Percentiles rank a stretch among this genome's conserved stretches.
phyloP scores from a whole-genome alignment of 2,113 vertebrate species.

The Chauna torquata region DNA sequence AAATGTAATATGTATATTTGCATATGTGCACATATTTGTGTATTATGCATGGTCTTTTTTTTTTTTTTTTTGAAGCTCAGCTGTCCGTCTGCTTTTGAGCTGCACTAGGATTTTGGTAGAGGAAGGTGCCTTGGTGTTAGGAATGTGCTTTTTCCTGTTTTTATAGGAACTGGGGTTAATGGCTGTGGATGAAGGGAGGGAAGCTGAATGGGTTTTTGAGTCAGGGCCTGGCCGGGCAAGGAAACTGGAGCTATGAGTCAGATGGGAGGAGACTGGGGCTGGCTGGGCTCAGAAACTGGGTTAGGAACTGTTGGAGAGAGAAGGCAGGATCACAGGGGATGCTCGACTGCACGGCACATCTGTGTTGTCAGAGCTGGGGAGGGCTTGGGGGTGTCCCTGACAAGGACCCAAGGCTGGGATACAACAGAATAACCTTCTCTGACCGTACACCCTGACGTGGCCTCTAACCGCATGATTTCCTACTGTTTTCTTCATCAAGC shows the following conservation, averaged over 20 bases:
- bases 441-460: neutral
- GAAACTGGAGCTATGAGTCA: slow-evolving; percentile 61
- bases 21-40: neutral
- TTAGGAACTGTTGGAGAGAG: neutral
- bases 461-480: neutral
- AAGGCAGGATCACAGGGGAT: neutral
- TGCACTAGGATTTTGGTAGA: neutral
- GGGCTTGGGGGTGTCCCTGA: neutral
- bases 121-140: slow-evolving; percentile 51
- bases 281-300: neutral
- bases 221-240: slow-evolving; percentile 2
- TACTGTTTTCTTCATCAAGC: neutral
- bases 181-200: slow-evolving; percentile 49
- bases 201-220: slow-evolving; percentile 30
- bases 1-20: neutral
- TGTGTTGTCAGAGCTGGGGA: neutral
- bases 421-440: neutral
- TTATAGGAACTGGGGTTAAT: slow-evolving; percentile 63
- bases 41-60: neutral
- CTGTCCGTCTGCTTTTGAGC: neutral
- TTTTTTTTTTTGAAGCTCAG: neutral
- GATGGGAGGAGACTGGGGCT: slow-evolving; percentile 39
- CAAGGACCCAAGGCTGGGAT: neutral
- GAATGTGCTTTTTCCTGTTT: slow-evolving; percentile 72
- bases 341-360: neutral